Conservation (phyloP, 2,888 invertebrate genomes). For the Uloborus plumipes region DNA sequence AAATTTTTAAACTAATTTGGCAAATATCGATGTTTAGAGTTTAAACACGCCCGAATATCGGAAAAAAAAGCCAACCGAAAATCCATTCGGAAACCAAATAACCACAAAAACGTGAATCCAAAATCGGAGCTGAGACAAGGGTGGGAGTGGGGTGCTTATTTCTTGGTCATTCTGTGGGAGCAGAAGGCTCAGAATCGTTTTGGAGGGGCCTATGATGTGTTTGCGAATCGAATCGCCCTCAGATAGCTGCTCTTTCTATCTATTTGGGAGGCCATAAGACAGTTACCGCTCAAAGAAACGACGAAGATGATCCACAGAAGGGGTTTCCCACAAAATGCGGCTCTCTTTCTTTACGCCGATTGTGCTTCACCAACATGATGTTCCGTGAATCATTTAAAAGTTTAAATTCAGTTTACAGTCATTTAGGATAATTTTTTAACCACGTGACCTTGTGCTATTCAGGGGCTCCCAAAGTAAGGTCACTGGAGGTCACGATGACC, state of each 20-base stretch:
- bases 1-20: too few species aligned
- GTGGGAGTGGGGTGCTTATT: conserved; percentile 44
- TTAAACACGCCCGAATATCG: background rate
- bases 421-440: too few species aligned
- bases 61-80: background rate
- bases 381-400: too few species aligned
- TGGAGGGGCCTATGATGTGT: conserved; percentile 47
- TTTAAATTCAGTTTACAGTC: too few species aligned
- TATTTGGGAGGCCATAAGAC: conserved; percentile 51
- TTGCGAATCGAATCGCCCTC: conserved; percentile 45
- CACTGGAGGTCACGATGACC: too few species aligned
- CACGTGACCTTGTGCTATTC: too few species aligned
- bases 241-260: conserved; percentile 50
- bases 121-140: background rate
- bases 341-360: too few species aligned
- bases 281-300: conserved; percentile 35
- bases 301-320: conserved; percentile 16
- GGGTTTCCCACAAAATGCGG: conserved; percentile 33
- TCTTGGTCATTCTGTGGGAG: conserved; percentile 41
- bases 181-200: conserved; percentile 39
- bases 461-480: too few species aligned
- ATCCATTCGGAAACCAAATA: background rate
- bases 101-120: background rate
- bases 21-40: too few species aligned
- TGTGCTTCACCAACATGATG: too few species aligned